Percentiles rank a stretch among this genome's conserved stretches.
These are phyloP conservation scores for Drosophila acutilabella DNA, from an alignment of 2,888 invertebrate species.

Conservation along the genomic window DNA sequence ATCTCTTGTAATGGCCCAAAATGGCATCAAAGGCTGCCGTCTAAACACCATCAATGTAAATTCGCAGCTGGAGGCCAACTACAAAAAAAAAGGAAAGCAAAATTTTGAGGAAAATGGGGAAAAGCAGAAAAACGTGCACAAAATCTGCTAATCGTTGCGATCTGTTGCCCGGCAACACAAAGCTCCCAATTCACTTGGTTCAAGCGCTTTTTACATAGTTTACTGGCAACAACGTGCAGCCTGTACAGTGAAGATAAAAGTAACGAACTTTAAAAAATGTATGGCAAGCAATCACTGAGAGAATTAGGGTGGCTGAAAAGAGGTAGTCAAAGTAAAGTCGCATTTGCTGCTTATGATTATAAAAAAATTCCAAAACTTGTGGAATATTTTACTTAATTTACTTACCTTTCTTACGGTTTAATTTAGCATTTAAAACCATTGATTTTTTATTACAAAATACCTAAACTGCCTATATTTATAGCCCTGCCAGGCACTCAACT, in stretches of 20 bases:
- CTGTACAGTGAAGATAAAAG: neutral
- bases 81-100: neutral
- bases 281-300: too few relatives aligned
- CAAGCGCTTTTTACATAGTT: neutral
- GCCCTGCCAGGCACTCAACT: too few relatives aligned
- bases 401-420: too few relatives aligned
- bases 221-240: neutral
- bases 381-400: too few relatives aligned
- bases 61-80: conserved; percentile 25
- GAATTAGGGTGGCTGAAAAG: too few relatives aligned
- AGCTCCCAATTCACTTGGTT: neutral
- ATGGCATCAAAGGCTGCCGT: conserved; percentile 7
- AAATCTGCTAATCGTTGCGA: conserved; percentile 5
- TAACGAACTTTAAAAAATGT: too few relatives aligned
- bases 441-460: too few relatives aligned
- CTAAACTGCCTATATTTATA: too few relatives aligned
- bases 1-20: conserved; percentile 39
- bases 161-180: conserved; percentile 35
- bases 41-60: conserved; percentile 29
- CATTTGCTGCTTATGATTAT: too few relatives aligned
- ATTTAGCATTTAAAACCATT: too few relatives aligned
- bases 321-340: too few relatives aligned
- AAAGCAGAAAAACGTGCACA: neutral
- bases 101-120: neutral
- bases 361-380: too few relatives aligned